Evolutionary conservation across 2,797 vertebrate genomes (phyloP).

Genomic region (Pseudomugil gertrudae): DNA sequence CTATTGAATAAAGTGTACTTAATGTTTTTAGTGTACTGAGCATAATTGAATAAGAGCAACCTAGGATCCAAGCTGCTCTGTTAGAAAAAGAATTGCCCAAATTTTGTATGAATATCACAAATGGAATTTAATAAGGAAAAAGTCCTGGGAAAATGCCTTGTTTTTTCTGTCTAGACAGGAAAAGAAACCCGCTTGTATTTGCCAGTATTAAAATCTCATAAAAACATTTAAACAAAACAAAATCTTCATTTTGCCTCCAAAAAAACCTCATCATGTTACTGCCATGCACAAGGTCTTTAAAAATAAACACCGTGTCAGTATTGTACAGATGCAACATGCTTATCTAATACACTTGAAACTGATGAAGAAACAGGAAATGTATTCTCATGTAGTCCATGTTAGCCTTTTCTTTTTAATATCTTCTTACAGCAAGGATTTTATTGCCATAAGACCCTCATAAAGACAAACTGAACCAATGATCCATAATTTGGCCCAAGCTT

Average conservation of each 20-base stretch:
- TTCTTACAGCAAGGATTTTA: constrained; percentile 10
- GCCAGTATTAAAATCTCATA: neutral
- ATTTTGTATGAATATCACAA: neutral
- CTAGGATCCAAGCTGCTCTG: neutral
- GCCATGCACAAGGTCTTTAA: too few relatives aligned
- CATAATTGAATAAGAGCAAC: neutral
- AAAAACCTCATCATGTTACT: neutral
- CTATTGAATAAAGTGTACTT: too few relatives aligned
- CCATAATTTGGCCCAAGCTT: constrained; percentile 27
- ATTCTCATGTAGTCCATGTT: neutral
- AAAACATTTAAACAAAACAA: neutral
- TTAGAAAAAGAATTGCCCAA: neutral
- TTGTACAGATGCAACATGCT: neutral
- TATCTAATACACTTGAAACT: neutral
- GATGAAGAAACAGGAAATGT: neutral
- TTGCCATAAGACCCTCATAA: constrained; percentile 30
- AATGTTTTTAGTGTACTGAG: neutral
- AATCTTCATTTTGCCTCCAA: neutral
- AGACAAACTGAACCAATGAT: constrained; percentile 13
- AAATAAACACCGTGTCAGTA: neutral
- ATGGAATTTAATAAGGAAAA: neutral
- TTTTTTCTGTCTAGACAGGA: neutral
- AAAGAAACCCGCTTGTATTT: neutral
- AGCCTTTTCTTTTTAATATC: neutral
- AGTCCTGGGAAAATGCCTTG: neutral